Evolutionary conservation across 2,797 vertebrate genomes (phyloP).

Genomic region (Phrynocephalus vlangalii): DNA sequence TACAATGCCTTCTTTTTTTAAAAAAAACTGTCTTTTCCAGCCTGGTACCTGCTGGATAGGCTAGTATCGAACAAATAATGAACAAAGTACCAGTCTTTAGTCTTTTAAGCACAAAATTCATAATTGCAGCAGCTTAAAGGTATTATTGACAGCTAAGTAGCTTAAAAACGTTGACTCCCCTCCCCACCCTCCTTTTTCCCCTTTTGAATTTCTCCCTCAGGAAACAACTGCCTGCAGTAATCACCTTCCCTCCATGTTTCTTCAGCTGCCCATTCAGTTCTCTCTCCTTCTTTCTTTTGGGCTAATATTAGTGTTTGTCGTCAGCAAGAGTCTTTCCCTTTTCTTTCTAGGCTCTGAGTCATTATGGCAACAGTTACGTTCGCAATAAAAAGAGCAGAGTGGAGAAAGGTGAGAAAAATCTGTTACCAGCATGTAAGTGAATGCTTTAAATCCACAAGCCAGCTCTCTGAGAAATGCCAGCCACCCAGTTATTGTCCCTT

Average conservation of each 20-base stretch:
- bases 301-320: slow-evolving; percentile 71
- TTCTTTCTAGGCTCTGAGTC: slow-evolving; percentile 70
- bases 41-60: too few relatives aligned
- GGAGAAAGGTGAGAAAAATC: slow-evolving; percentile 50
- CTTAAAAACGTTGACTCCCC: slow-evolving; percentile 50
- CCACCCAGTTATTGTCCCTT: slow-evolving; percentile 58
- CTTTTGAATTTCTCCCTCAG: slow-evolving; percentile 58
- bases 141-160: slow-evolving; percentile 37
- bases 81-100: slow-evolving; percentile 56
- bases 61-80: slow-evolving; percentile 52
- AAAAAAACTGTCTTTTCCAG: too few relatives aligned
- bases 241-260: slow-evolving; percentile 64
- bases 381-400: slow-evolving; percentile 73
- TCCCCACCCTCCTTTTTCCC: slow-evolving; percentile 31
- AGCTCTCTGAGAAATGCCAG: slow-evolving; percentile 77
- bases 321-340: slow-evolving; percentile 54
- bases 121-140: slow-evolving; percentile 17
- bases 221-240: slow-evolving; percentile 66
- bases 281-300: slow-evolving; percentile 70
- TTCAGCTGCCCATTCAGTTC: slow-evolving; percentile 69
- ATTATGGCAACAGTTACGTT: slow-evolving; percentile 71
- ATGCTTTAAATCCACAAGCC: slow-evolving; percentile 71
- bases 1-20: too few relatives aligned
- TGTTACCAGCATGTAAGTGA: slow-evolving; percentile 70
- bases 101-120: slow-evolving; percentile 56